A percentile compares a stretch with the other conserved stretches of the same genome.
phyloP scores from a whole-genome alignment of 2,888 invertebrate species.

The Leucania comma region DNA sequence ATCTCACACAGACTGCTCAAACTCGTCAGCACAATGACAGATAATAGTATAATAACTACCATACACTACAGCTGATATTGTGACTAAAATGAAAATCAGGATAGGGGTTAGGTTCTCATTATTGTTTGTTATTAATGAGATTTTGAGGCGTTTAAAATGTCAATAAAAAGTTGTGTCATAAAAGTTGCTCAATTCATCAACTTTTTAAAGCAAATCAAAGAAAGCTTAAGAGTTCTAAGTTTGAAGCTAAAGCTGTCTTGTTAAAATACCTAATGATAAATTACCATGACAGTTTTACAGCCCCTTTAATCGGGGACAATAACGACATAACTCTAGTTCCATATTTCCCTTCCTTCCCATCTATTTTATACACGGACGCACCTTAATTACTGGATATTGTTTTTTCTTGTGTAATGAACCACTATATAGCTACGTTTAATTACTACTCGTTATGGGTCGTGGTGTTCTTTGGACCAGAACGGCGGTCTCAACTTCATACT shows the following conservation, averaged over 20 bases:
- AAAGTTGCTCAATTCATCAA: background rate
- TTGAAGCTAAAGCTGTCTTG: slow-evolving; percentile 19
- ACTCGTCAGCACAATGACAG: too few species aligned
- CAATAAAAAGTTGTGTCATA: background rate
- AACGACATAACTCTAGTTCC: slow-evolving; percentile 10
- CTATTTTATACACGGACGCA: slow-evolving; percentile 14
- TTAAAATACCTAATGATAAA: slow-evolving; percentile 35
- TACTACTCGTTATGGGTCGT: slow-evolving; percentile 8
- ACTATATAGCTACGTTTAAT: slow-evolving; percentile 27
- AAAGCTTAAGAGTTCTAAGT: background rate
- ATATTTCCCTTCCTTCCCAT: slow-evolving; percentile 21
- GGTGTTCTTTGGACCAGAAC: too few species aligned
- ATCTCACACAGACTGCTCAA: too few species aligned
- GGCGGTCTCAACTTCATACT: too few species aligned
- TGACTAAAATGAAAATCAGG: background rate
- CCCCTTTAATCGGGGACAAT: slow-evolving; percentile 23
- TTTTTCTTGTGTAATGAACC: slow-evolving; percentile 18
- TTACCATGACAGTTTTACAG: slow-evolving; percentile 28
- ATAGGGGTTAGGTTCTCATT: background rate
- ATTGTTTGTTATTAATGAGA: background rate
- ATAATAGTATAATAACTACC: too few species aligned
- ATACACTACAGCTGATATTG: background rate
- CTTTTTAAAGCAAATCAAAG: background rate
- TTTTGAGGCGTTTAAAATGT: background rate
- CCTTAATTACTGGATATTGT: slow-evolving; percentile 30